phyloP scores from a whole-genome alignment of 2,888 invertebrate genomes.

The Ochropleura leucogaster region DNA sequence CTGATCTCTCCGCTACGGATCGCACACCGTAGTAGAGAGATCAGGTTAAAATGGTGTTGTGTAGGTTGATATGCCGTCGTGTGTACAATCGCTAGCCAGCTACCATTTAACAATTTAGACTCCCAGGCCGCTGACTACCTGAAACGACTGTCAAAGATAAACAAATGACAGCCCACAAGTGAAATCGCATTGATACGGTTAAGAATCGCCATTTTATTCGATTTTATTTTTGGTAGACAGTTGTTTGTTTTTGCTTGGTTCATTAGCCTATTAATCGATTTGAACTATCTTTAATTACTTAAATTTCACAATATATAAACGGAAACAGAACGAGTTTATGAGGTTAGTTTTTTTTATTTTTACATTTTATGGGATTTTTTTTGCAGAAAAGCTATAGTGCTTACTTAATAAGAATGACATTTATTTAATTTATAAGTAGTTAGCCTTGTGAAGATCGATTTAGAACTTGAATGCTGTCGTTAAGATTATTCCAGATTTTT shows the following conservation, averaged over 20 bases:
- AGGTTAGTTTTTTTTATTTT: slow-evolving; percentile 1
- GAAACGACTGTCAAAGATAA: no score
- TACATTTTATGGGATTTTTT: background rate
- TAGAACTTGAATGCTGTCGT: background rate
- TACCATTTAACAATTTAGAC: no score
- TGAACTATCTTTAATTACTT: background rate
- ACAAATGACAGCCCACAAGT: no score
- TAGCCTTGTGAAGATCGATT: slow-evolving; percentile 27
- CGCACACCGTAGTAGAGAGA: no score
- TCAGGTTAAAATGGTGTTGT: no score
- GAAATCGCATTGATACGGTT: no score
- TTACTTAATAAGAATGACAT: background rate
- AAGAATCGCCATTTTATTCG: background rate
- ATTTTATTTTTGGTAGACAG: background rate
- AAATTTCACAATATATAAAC: slow-evolving; percentile 1
- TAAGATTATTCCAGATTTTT: background rate
- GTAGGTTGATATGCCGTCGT: no score
- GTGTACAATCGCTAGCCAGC: no score
- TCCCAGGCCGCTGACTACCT: no score
- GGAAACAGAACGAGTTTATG: slow-evolving; percentile 24
- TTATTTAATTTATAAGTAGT: slow-evolving; percentile 10
- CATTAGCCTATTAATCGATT: slow-evolving; percentile 20
- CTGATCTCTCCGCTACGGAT: no score
- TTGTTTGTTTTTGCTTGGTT: slow-evolving; percentile 16
- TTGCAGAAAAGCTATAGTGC: background rate